A percentile compares a stretch with the other conserved stretches of the same genome.
phyloP scores from a whole-genome alignment of 2,888 invertebrate species.

The Drosophila paucipuncta region DNA sequence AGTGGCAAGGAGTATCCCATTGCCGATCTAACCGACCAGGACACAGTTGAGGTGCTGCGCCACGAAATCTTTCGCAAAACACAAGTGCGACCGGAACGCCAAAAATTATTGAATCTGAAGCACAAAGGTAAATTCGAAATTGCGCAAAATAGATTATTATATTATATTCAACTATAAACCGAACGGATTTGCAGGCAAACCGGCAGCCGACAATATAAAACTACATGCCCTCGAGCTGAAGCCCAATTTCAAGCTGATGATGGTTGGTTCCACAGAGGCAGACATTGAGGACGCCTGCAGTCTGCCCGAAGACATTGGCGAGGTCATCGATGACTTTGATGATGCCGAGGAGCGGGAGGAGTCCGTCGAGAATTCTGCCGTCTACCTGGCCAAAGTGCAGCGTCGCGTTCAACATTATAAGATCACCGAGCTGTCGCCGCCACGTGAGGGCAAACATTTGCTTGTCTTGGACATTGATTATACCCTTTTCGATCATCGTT shows the following conservation, averaged over 20 bases:
- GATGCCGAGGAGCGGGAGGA: slow-evolving; percentile 93
- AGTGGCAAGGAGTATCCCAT: slow-evolving; percentile 95
- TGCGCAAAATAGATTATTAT: background rate
- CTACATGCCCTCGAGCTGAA: slow-evolving; percentile 93
- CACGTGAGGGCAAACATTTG: slow-evolving; percentile 94
- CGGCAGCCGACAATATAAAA: slow-evolving; percentile 91
- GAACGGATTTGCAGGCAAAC: slow-evolving; percentile 88
- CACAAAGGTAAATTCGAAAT: slow-evolving; percentile 89
- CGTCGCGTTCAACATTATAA: slow-evolving; percentile 93
- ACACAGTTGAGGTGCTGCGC: slow-evolving; percentile 93
- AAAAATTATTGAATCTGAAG: slow-evolving; percentile 96
- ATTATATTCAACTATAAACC: background rate
- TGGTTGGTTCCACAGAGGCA: slow-evolving; percentile 98
- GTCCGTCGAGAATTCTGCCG: slow-evolving; percentile 85
- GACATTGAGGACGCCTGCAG: slow-evolving; percentile 93
- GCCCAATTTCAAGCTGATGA: slow-evolving; percentile 96
- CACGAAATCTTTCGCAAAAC: slow-evolving; percentile 94
- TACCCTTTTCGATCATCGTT: slow-evolving; percentile 97
- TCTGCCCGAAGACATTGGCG: slow-evolving; percentile 92
- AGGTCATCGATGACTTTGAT: slow-evolving; percentile 96
- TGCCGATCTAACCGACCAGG: slow-evolving; percentile 90
- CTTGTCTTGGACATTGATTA: slow-evolving; percentile 98
- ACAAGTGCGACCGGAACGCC: slow-evolving; percentile 95
- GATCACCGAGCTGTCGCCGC: slow-evolving; percentile 92
- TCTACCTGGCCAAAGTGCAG: slow-evolving; percentile 93